These are phyloP conservation scores for Chaenodraco wilsoni DNA, from an alignment of 2,797 vertebrate species.

Conservation along the genomic window DNA sequence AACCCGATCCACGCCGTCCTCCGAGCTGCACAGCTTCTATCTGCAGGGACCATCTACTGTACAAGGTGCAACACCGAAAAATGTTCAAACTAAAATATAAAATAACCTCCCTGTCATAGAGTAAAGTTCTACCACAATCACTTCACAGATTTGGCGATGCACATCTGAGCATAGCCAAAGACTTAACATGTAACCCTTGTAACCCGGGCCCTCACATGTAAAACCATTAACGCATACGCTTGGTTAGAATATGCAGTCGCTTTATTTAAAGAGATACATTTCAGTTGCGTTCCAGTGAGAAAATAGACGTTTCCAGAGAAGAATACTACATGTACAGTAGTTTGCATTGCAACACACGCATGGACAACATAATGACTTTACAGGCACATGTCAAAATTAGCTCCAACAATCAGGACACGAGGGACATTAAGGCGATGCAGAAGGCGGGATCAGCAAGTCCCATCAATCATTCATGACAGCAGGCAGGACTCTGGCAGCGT, in stretches of 20 bases:
- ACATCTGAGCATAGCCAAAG: too few relatives aligned
- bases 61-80: too few relatives aligned
- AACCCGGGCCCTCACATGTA: too few relatives aligned
- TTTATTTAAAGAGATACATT: background rate
- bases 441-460: conserved; percentile 63
- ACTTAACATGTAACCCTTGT: too few relatives aligned
- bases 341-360: conserved; percentile 16
- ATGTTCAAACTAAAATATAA: too few relatives aligned
- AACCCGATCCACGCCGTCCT: too few relatives aligned
- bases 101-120: too few relatives aligned
- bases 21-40: too few relatives aligned
- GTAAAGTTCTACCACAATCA: too few relatives aligned
- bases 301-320: background rate
- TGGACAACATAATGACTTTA: conserved; percentile 50
- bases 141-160: too few relatives aligned
- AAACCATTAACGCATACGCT: background rate
- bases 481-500: conserved; percentile 67
- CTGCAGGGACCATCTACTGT: too few relatives aligned
- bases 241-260: background rate
- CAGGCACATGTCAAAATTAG: conserved; percentile 61
- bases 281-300: background rate
- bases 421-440: conserved; percentile 58
- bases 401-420: conserved; percentile 52
- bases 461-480: conserved; percentile 74
- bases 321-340: conserved; percentile 1